Evolutionary conservation across 1,140 invertebrate species (phyloP), one percentile per base, ranked within the genome.

Genomic region (Euwallacea similis): DNA sequence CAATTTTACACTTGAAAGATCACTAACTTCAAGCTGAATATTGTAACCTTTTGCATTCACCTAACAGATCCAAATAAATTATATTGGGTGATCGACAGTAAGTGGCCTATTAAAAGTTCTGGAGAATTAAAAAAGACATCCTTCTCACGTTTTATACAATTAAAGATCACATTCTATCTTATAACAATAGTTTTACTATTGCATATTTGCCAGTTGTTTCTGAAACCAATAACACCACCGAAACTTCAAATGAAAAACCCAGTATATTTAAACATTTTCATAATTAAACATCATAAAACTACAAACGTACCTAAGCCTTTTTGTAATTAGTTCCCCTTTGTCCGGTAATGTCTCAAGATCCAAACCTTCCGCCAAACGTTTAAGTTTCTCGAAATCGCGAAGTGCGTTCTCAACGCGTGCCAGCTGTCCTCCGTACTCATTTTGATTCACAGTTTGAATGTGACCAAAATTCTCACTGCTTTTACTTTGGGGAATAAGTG

Each of bases 291-390:
- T 6, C 9, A 50, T 13, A 50, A 50, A 50, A 13, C 13, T 50
- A 50, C 2, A 56, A 56, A 56, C 0, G 2, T 61, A 65, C 63
- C 63, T 53, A 7, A 68, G 8, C 33, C 33, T 68, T 11, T 60
- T 46, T 42, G 46, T 46, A 2, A 68, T 68, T 2, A 60, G 41
- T 47, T 59, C 41, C 6, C 66, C 66, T 41, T 68, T 68, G 60
- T 68, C 66, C 2, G 87, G 87, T 9, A 88, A 76, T 0, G 78
- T 76, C 7, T 81, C 70, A 56, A 87, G 64, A 66, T 87, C 85
- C 74, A 84, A 81, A 9, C 82, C 78, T 41, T 80, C 76, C 13
- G 85, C 71, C 2, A 86, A 73, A 66, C 82, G 78, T 85, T 87
- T 42, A 4, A 66, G 8, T 58, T 69, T 73, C 6, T 50, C 43